Evolutionary conservation across 2,888 invertebrate genomes (phyloP), one percentile per base, ranked within the genome.

Genomic region (Prenolepis imparis): DNA sequence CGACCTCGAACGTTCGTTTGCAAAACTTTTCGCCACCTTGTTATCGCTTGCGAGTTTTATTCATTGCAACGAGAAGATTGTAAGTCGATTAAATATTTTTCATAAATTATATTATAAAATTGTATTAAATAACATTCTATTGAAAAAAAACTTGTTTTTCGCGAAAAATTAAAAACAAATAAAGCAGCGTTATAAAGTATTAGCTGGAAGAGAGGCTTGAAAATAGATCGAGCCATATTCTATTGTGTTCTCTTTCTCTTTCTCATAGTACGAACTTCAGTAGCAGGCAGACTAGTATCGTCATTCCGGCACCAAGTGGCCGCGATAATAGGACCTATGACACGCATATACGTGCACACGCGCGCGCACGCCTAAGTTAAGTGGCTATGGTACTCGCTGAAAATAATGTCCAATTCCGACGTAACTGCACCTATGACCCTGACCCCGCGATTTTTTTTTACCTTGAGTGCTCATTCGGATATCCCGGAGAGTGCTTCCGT

Each of bases 281-380:
- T 80, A 24, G 41, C 77, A 28, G 73, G 55, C 66, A 59, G 83
- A 82, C 74, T 88, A 88, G 91, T 90, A 89, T 88, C 90, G 90
- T 90, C 90, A 88, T 88, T 89, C 87, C 86, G 88, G 87, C 86
- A 90, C 89, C 87, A 90, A 92, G 91, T 91, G 92, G 90, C 88
- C 87, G 87, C 89, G 93, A 93, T 93, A 92, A 93, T 92, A 84
- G 92, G 89, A 91, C 89, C 91, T 90, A 87, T 91, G 91, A 90
- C 89, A 91, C 89, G 88, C 91, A 89, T 85, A 83, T 86, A 88
- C 83, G 66, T 82, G 75, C 87, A 68, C 81, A 82, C 83, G 57
- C 81, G 63, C 84, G 72, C 75, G 88, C 73, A 28, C 78, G 84
- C 36, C 86, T 74, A 73, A 87, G 84, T 88, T 88, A 87, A 91